A percentile compares a stretch with the other conserved stretches of the same genome.
These are phyloP conservation scores for Miichthys miiuy DNA, from an alignment of 2,797 vertebrate species.

Conservation along the genomic window DNA sequence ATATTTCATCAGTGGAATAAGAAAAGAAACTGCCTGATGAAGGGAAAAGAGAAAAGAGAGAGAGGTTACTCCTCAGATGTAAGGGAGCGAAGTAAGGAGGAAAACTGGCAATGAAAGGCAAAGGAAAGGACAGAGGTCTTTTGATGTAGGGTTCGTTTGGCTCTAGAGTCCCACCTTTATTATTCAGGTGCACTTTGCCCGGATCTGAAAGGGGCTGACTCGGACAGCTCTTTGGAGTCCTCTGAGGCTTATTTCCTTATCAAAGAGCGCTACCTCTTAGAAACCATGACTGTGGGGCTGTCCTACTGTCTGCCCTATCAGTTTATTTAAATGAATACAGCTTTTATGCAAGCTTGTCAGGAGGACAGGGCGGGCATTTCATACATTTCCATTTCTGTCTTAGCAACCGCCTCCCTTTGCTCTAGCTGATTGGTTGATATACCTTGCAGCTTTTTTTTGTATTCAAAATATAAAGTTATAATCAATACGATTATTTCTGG, in stretches of 20 bases:
- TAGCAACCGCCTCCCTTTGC: background rate
- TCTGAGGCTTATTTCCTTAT: constrained; percentile 63
- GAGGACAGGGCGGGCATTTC: constrained; percentile 25
- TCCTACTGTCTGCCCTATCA: constrained; percentile 51
- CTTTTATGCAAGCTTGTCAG: constrained; percentile 48
- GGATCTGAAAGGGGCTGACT: constrained; percentile 63
- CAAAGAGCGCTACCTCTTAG: constrained; percentile 58
- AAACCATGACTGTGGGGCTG: constrained; percentile 43
- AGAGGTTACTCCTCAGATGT: constrained; percentile 24
- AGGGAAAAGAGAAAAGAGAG: constrained; percentile 35
- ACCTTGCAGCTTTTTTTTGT: background rate
- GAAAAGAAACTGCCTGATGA: constrained; percentile 38
- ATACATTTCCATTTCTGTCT: constrained; percentile 51
- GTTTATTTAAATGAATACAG: constrained; percentile 62
- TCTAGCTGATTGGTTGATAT: constrained; percentile 10
- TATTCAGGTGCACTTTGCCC: constrained; percentile 55
- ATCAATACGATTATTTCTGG: background rate
- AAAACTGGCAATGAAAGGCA: constrained; percentile 50
- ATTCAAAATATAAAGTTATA: constrained; percentile 3
- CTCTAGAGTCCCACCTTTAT: constrained; percentile 47
- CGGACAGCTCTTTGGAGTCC: constrained; percentile 48
- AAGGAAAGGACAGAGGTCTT: constrained; percentile 52
- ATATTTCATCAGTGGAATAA: constrained; percentile 46
- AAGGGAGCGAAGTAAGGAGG: constrained; percentile 18
- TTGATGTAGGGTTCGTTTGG: constrained; percentile 52